Evolutionary conservation across 2,113 vertebrate species (phyloP).

Genomic region (Drymodes brunneopygia): DNA sequence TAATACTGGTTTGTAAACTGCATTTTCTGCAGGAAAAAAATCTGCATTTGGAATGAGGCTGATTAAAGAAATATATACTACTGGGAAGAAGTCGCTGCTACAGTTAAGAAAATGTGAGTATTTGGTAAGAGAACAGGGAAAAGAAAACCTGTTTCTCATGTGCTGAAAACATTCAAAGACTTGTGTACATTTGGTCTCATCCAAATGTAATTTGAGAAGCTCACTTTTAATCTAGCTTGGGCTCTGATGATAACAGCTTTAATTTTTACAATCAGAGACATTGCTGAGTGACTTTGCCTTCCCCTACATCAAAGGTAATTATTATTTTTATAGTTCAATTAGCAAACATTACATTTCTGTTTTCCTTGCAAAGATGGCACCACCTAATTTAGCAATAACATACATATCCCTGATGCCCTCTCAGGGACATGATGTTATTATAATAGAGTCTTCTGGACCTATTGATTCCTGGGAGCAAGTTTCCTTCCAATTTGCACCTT

Average conservation of each 20-base stretch:
- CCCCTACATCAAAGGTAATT: constrained; percentile 71
- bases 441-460: constrained; percentile 53
- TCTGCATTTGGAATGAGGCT: neutral
- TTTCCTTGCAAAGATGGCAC: constrained; percentile 55
- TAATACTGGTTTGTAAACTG: neutral
- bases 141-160: neutral
- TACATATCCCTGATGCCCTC: constrained; percentile 44
- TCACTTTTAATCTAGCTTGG: constrained; percentile 59
- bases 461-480: constrained; percentile 52
- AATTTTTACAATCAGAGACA: constrained; percentile 64
- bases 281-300: constrained; percentile 62
- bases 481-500: constrained; percentile 24
- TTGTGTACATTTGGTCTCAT: neutral
- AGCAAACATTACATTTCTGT: constrained; percentile 69
- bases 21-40: neutral
- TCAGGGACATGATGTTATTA: constrained; percentile 45
- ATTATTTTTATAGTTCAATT: constrained; percentile 78
- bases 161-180: neutral
- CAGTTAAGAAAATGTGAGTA: neutral
- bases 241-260: constrained; percentile 62
- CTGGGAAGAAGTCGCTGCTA: neutral
- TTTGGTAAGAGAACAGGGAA: neutral
- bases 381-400: constrained; percentile 62
- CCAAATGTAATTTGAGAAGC: constrained; percentile 32
- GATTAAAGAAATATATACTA: neutral